Conservation (phyloP, 2,888 invertebrate species). For the Vesta saturnalis region DNA sequence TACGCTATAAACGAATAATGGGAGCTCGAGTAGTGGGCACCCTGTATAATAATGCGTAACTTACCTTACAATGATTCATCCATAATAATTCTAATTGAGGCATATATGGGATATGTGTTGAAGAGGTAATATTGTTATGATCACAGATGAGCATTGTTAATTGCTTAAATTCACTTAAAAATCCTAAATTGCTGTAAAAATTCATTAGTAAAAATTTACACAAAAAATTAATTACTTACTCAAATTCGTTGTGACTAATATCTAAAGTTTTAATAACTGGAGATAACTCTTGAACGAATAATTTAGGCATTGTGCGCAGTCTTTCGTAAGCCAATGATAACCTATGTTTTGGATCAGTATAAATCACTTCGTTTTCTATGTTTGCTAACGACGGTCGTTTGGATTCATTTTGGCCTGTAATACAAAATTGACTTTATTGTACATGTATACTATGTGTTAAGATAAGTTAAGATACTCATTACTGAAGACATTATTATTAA, state of each 20-base stretch:
- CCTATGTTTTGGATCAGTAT: constrained; percentile 45
- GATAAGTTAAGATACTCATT: too few species aligned
- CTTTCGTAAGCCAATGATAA: constrained; percentile 77
- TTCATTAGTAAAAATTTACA: constrained; percentile 3
- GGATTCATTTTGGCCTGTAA: constrained; percentile 31
- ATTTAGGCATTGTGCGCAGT: constrained; percentile 71
- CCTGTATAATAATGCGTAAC: too few species aligned
- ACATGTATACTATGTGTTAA: too few species aligned
- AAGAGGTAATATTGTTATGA: constrained; percentile 78
- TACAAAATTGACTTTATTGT: neutral
- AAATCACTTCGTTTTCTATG: constrained; percentile 7
- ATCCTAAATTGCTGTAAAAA: constrained; percentile 74
- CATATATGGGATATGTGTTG: constrained; percentile 75
- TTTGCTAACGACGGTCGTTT: constrained; percentile 14
- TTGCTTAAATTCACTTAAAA: constrained; percentile 76
- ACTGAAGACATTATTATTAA: too few species aligned
- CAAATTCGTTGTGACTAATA: constrained; percentile 77
- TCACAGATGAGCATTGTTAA: constrained; percentile 84
- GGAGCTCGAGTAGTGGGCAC: too few species aligned
- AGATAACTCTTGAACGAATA: constrained; percentile 71
- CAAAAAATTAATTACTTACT: constrained; percentile 61
- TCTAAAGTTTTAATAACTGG: constrained; percentile 72
- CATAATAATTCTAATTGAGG: constrained; percentile 81
- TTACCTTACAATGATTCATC: constrained; percentile 74
- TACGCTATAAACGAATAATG: too few species aligned